Evolutionary conservation across 92 coral and sea anemone genomes (phyloP), one percentile per base, ranked within the genome.

Genomic region (Paramuricea clavata): DNA sequence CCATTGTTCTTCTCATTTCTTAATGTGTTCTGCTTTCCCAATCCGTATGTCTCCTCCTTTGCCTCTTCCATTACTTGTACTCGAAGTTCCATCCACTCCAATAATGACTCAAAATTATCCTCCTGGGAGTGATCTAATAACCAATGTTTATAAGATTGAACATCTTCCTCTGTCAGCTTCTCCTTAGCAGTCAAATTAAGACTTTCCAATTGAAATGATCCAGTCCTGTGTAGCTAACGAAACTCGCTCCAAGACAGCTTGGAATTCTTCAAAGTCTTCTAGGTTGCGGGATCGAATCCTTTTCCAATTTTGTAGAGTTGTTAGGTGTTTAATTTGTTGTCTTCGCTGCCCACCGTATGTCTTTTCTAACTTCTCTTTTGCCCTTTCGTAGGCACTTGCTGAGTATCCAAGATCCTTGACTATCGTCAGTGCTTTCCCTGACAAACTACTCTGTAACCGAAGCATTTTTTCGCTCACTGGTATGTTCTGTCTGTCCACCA

Each of bases 401-500:
- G 94, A 87, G 62, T 69, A 91, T n/a, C 87, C 89, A 21, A 83
- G 67, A 88, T 87, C 91, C 44, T 65, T 78, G 0, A 90, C 79
- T 50, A 85, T 16, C 13, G 75, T 42, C 71, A 62, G 89, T 21
- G 93, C 89, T 43, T 78, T 91, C 30, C 83, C 88, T 0, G 85
- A 42, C 74, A 90, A 44, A 52, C 88, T 47, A 32, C 39, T 87
- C 22, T 89, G 85, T 2, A 77, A 36, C 12, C 81, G 56, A 34
- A 82, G 81, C 90, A 75, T 88, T 50, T 87, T 89, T 52, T 54
- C 87, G 56, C 41, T 59, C 25, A 84, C 85, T 19, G 92, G 65
- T n/a, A n/a, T n/a, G n/a, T n/a, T n/a, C n/a, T n/a, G n/a, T n/a
- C n/a, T n/a, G n/a, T n/a, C n/a, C n/a, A n/a, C n/a, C n/a, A n/a